Conservation (phyloP, 2,888 invertebrate species). For the Eupithecia centaureata region DNA sequence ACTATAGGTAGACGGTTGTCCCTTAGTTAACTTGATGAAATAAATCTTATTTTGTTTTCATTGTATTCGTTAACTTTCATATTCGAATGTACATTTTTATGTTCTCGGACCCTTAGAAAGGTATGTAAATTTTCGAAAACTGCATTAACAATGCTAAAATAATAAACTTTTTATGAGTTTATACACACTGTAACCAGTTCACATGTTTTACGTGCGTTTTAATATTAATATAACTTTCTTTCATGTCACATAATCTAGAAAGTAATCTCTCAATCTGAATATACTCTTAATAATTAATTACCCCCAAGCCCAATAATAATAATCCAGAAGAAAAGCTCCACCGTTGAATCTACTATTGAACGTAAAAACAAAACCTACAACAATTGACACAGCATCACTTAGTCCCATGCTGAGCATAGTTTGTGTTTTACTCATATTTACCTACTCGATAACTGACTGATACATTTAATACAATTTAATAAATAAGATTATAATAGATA, state of each 20-base stretch:
- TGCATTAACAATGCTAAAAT: background rate
- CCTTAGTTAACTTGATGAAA: background rate
- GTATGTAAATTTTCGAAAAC: background rate
- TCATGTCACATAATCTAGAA: background rate
- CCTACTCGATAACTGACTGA: too few species aligned
- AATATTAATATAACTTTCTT: constrained; percentile 3
- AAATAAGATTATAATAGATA: too few species aligned
- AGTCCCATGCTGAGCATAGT: too few species aligned
- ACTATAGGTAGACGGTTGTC: too few species aligned
- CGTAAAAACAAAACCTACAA: too few species aligned
- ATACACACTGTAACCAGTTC: background rate
- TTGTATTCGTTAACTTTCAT: constrained; percentile 1
- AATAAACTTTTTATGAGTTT: background rate
- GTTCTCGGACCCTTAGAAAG: background rate
- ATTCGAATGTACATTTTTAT: background rate
- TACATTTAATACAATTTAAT: too few species aligned
- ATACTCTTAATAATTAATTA: background rate
- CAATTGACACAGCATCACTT: too few species aligned
- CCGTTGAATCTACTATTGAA: too few species aligned
- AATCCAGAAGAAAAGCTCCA: too few species aligned
- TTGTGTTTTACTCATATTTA: too few species aligned
- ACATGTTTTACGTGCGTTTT: background rate
- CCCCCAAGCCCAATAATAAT: background rate
- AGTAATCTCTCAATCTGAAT: background rate
- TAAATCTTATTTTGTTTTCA: background rate